Conservation (phyloP, 2,113 vertebrate genomes). For the Indicator indicator region DNA sequence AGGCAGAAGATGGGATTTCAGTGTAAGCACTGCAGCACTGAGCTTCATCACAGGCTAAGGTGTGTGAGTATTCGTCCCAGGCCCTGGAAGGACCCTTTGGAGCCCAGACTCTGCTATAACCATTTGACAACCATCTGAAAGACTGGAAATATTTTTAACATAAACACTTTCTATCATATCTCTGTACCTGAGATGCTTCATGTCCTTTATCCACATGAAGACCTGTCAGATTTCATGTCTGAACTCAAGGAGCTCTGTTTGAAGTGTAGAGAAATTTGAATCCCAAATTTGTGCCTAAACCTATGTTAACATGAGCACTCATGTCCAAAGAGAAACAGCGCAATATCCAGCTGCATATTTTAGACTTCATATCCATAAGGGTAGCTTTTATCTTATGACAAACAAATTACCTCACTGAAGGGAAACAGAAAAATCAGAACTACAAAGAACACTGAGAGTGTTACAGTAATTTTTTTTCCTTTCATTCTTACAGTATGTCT, state of each 20-base stretch:
- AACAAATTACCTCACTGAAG: not conserved
- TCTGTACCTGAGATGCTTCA: not conserved
- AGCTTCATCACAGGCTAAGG: not conserved
- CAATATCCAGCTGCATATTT: not conserved
- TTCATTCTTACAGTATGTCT: not conserved
- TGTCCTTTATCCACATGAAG: not conserved
- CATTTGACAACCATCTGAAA: not conserved
- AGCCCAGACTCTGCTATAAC: not conserved
- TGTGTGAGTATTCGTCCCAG: not conserved
- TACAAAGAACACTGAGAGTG: not conserved
- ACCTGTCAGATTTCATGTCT: not conserved
- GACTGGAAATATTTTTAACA: too few species aligned
- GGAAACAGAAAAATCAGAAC: not conserved
- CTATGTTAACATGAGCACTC: not conserved
- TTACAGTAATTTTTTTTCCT: not conserved
- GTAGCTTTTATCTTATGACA: not conserved
- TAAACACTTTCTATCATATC: too few species aligned
- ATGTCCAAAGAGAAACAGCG: not conserved
- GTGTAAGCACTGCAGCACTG: rapidly evolving
- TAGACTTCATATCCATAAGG: not conserved
- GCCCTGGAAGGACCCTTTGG: not conserved
- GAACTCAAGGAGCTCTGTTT: not conserved
- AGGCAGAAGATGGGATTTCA: not conserved
- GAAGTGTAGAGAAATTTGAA: not conserved
- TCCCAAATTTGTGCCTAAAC: not conserved